Percentiles rank a stretch among this genome's conserved stretches.
phyloP scores from a whole-genome alignment of 2,888 invertebrate species.

The Seladonia tumulorum region DNA sequence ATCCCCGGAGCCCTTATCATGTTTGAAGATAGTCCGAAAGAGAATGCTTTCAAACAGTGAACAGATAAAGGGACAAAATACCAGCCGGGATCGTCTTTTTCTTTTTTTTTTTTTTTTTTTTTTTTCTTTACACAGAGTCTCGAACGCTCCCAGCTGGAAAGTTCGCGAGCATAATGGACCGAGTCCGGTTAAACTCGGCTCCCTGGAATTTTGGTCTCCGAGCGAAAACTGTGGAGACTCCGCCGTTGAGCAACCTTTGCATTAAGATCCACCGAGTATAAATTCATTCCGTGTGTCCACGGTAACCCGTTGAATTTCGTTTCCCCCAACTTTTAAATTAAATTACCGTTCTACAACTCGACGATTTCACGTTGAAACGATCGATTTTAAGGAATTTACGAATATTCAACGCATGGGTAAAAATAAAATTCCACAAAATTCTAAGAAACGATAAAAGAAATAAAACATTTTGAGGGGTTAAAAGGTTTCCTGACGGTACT shows the following conservation, averaged over 20 bases:
- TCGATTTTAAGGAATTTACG: too few relatives aligned
- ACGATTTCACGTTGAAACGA: background rate
- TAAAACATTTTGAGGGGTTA: too few relatives aligned
- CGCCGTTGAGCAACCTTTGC: background rate
- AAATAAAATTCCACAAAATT: too few relatives aligned
- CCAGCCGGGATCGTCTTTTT: conserved; percentile 5
- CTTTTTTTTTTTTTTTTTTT: conserved; percentile 10
- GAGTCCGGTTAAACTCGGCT: conserved; percentile 29
- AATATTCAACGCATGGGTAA: too few relatives aligned
- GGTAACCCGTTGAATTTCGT: background rate
- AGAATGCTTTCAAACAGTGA: conserved; percentile 50
- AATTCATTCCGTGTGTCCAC: background rate
- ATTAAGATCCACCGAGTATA: background rate
- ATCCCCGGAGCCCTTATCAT: conserved; percentile 63
- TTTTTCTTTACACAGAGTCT: conserved; percentile 33
- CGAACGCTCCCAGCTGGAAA: conserved; percentile 27
- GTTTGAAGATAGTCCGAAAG: conserved; percentile 65
- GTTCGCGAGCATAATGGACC: conserved; percentile 40
- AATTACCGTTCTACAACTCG: background rate
- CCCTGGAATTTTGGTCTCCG: conserved; percentile 25
- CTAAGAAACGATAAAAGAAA: too few relatives aligned
- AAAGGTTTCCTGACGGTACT: too few relatives aligned
- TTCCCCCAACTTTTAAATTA: background rate
- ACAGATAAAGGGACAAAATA: conserved; percentile 49
- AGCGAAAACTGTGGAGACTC: conserved; percentile 23